Percentiles rank a stretch among this genome's conserved stretches.
phyloP scores from a whole-genome alignment of 2,888 invertebrate species.

The Amphiduros pacificus region DNA sequence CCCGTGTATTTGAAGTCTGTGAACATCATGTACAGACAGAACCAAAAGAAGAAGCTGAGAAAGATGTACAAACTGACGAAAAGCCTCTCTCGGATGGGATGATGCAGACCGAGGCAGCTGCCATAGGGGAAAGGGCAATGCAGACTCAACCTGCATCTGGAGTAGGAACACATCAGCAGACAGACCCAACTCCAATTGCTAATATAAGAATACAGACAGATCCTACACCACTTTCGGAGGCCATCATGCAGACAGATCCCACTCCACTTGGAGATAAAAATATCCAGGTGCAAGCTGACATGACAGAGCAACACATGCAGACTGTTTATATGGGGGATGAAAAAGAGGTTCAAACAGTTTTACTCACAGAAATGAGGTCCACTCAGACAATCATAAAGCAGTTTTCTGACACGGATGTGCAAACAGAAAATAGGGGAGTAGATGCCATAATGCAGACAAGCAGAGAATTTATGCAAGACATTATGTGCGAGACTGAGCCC shows the following conservation, averaged over 20 bases:
- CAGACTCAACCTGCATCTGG: neutral
- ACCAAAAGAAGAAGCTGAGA: neutral
- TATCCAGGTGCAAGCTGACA: slow-evolving; percentile 2
- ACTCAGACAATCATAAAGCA: slow-evolving; percentile 4
- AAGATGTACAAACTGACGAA: neutral
- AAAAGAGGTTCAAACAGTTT: slow-evolving; percentile 1
- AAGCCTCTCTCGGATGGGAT: neutral
- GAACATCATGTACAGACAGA: too few species aligned
- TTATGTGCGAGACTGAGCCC: neutral
- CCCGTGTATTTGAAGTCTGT: neutral
- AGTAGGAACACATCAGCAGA: neutral
- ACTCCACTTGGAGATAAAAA: neutral
- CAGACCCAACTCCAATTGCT: neutral
- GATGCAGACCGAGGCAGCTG: neutral
- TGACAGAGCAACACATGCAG: slow-evolving; percentile 11
- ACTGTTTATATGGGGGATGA: slow-evolving; percentile 6
- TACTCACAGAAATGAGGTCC: neutral
- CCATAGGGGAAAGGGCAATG: neutral
- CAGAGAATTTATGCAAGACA: slow-evolving; percentile 12
- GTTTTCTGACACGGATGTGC: neutral
- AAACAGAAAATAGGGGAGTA: slow-evolving; percentile 1
- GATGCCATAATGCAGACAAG: slow-evolving; percentile 7
- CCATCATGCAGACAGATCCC: slow-evolving; percentile 12
- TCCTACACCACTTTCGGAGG: slow-evolving; percentile 2
- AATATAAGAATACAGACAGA: slow-evolving; percentile 2